phyloP scores from a whole-genome alignment of 1,140 invertebrate genomes.

The Formica exsecta region DNA sequence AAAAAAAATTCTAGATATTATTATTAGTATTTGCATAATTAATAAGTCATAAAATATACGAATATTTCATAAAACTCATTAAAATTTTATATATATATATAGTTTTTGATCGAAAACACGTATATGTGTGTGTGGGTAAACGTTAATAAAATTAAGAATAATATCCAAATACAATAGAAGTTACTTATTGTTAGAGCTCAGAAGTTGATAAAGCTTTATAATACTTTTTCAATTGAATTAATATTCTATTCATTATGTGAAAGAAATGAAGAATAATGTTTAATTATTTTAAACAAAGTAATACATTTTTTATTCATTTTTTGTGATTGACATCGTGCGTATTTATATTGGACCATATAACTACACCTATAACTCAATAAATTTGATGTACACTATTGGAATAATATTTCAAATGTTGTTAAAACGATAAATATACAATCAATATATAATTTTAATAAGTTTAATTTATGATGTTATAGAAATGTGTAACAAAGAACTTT shows the following conservation, averaged over 20 bases:
- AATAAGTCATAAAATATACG: slow-evolving; percentile 49
- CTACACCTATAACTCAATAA: background rate
- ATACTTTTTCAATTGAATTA: background rate
- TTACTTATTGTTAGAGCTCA: slow-evolving; percentile 6
- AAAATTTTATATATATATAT: slow-evolving; percentile 2
- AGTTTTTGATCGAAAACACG: background rate
- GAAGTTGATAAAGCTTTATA: slow-evolving; percentile 12
- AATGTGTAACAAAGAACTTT: background rate
- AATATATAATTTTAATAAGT: background rate
- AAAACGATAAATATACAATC: slow-evolving; percentile 4
- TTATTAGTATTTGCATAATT: slow-evolving; percentile 50
- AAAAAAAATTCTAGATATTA: slow-evolving; percentile 7
- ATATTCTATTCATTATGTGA: background rate
- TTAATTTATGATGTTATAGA: slow-evolving; percentile 12
- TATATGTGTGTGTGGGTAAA: background rate
- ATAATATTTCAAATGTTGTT: background rate
- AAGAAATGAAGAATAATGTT: background rate
- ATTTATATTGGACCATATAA: background rate
- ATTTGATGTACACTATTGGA: background rate
- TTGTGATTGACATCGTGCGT: background rate
- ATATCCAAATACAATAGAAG: slow-evolving; percentile 22
- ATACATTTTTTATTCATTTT: background rate
- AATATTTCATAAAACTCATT: slow-evolving; percentile 35
- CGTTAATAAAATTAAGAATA: slow-evolving; percentile 28
- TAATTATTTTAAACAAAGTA: slow-evolving; percentile 1